Conservation (phyloP, 2,888 invertebrate genomes). For the Selenia dentaria region DNA sequence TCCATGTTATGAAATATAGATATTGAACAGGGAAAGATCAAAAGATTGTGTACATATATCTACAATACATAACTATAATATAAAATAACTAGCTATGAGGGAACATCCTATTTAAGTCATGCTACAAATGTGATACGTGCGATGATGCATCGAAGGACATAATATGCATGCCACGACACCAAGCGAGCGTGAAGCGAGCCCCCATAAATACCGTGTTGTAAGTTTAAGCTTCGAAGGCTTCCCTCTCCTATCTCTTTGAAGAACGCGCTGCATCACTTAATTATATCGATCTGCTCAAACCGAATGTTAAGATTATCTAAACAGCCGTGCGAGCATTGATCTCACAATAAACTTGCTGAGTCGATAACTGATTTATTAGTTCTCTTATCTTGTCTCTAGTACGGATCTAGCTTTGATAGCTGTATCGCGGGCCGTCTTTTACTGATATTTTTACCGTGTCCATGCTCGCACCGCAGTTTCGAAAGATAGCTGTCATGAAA, state of each 20-base stretch:
- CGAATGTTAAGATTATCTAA: no score
- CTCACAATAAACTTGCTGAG: no score
- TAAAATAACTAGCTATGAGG: constrained; percentile 17
- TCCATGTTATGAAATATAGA: constrained; percentile 1
- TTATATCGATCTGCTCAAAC: no score
- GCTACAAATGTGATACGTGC: constrained; percentile 41
- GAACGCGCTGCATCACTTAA: not conserved
- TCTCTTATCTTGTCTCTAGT: no score
- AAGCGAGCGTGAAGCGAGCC: constrained; percentile 54
- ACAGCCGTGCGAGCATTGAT: no score
- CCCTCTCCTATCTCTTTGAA: constrained; percentile 22
- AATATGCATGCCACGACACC: constrained; percentile 52
- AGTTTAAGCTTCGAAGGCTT: constrained; percentile 57
- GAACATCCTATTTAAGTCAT: constrained; percentile 30
- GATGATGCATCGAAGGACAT: constrained; percentile 36
- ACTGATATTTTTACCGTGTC: no score
- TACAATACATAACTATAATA: constrained; percentile 25
- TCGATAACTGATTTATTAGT: no score
- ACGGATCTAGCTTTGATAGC: no score
- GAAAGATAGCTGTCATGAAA: no score
- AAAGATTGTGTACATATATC: constrained; percentile 17
- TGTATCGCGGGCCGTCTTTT: no score
- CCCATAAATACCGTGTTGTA: constrained; percentile 59
- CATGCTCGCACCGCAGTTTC: no score
- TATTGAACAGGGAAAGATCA: constrained; percentile 5